phyloP scores from a whole-genome alignment of 2,113 vertebrate species.

The Corvus moneduloides region DNA sequence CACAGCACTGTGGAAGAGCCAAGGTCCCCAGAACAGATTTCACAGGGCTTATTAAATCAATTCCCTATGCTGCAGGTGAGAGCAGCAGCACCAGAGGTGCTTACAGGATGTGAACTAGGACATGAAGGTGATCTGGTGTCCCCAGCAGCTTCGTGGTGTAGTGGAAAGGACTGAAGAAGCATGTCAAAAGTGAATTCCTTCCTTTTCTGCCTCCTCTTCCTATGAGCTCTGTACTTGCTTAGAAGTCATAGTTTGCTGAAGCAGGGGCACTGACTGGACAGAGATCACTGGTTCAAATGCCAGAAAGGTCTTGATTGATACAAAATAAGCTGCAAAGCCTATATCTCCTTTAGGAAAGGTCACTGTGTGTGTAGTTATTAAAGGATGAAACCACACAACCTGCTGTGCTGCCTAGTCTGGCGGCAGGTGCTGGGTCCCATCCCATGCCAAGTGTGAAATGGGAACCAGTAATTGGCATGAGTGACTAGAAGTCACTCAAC shows the following conservation, averaged over 20 bases:
- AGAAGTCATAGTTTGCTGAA: not conserved
- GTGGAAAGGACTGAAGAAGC: not conserved
- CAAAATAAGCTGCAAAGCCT: not conserved
- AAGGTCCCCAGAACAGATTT: not conserved
- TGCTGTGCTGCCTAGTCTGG: not conserved
- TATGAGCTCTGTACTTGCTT: not conserved
- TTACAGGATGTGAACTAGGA: not conserved
- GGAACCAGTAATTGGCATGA: not conserved
- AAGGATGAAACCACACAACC: not conserved
- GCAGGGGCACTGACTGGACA: not conserved
- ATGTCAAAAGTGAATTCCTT: not conserved
- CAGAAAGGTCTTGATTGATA: not conserved
- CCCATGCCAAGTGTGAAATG: not conserved
- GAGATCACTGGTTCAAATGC: not conserved
- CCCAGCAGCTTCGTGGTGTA: not conserved
- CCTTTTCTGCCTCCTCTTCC: not conserved
- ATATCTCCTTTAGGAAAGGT: not conserved
- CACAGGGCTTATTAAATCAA: not conserved
- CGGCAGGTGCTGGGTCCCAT: not conserved
- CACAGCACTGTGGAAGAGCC: not conserved
- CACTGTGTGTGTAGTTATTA: not conserved
- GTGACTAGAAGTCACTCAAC: not conserved
- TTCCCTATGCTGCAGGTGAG: not conserved
- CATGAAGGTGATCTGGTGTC: not conserved
- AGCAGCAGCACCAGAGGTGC: not conserved